phyloP scores from a whole-genome alignment of 2,113 vertebrate genomes.

The Pygoscelis adeliae region DNA sequence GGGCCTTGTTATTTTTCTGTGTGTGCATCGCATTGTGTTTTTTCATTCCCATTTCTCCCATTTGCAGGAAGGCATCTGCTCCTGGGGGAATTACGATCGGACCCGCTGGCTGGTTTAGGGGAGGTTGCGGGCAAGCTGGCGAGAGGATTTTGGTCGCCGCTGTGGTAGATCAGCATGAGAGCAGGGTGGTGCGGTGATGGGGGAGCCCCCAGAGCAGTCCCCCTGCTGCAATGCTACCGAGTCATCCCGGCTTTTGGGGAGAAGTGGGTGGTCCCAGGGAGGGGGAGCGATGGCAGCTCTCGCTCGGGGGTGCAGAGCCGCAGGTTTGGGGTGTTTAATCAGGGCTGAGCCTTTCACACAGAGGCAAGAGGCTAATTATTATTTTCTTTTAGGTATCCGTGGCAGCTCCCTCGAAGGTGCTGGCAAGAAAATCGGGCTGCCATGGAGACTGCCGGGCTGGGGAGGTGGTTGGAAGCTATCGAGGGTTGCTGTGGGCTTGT shows the following conservation, averaged over 20 bases:
- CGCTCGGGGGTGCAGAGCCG: accelerated
- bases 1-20: background rate
- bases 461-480: background rate
- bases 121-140: background rate
- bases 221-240: accelerated
- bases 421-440: background rate
- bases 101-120: accelerated
- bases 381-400: background rate
- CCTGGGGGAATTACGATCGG: accelerated
- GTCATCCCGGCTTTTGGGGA: background rate
- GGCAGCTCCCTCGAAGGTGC: background rate
- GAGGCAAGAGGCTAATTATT: background rate
- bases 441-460: background rate
- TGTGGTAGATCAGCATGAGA: background rate
- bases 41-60: background rate
- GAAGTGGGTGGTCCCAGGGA: accelerated
- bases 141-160: background rate
- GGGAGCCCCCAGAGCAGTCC: background rate
- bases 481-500: background rate
- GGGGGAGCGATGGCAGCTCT: accelerated
- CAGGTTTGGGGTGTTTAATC: background rate
- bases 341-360: background rate
- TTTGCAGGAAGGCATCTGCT: background rate
- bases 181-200: background rate
- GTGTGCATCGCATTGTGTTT: accelerated